Evolutionary conservation across 2,113 vertebrate species (phyloP).

Genomic region (Promerops cafer): DNA sequence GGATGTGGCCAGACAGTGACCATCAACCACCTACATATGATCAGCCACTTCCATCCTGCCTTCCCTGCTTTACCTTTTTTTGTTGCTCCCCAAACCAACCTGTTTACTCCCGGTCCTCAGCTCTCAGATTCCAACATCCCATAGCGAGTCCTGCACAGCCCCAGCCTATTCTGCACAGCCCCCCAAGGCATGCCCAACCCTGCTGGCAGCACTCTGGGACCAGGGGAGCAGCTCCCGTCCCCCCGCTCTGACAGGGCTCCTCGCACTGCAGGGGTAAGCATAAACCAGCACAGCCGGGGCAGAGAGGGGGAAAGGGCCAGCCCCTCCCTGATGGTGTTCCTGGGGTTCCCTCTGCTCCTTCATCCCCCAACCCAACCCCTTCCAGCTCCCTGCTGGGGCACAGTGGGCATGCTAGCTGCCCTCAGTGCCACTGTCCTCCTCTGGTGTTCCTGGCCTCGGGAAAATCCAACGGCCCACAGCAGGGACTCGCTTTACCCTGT

Average conservation of each 20-base stretch:
- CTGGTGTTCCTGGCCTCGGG: background rate
- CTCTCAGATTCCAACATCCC: background rate
- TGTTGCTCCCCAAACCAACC: background rate
- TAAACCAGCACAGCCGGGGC: background rate
- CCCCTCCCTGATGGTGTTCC: background rate
- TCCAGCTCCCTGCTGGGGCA: background rate
- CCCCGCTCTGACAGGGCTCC: background rate
- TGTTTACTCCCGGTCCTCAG: background rate
- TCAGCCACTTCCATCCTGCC: background rate
- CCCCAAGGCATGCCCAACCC: too few species aligned
- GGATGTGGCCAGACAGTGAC: background rate
- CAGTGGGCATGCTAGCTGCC: too few species aligned
- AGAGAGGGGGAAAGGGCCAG: background rate
- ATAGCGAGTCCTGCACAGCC: background rate
- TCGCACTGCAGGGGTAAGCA: rapidly evolving
- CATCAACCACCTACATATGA: background rate
- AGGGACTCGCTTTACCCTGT: rapidly evolving
- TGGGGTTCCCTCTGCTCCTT: background rate
- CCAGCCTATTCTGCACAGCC: background rate
- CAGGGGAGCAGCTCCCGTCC: background rate
- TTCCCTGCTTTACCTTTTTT: background rate
- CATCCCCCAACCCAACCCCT: rapidly evolving
- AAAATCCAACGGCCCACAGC: rapidly evolving
- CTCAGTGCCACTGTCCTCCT: too few species aligned
- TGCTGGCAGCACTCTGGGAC: rapidly evolving